phyloP scores from a whole-genome alignment of 2,797 vertebrate species.

The Trachurus trachurus region DNA sequence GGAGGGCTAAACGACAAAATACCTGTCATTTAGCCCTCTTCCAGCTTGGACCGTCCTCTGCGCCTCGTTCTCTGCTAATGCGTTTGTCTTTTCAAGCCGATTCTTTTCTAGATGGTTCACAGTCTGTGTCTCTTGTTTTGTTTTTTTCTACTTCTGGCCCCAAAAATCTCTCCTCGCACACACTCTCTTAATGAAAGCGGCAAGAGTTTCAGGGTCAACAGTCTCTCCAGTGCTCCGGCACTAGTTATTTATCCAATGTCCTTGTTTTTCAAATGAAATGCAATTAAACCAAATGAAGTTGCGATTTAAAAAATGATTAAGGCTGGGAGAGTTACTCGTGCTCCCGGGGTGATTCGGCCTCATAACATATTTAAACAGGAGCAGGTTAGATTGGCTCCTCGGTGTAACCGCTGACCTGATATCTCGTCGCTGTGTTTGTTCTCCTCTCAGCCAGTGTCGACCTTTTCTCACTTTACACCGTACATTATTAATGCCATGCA shows the following conservation, averaged over 20 bases:
- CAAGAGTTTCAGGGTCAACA: conserved; percentile 29
- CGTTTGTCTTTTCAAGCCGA: conserved; percentile 9
- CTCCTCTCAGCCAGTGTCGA: conserved; percentile 64
- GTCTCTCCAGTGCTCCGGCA: neutral
- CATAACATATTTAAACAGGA: conserved; percentile 27
- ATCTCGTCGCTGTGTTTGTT: conserved; percentile 54
- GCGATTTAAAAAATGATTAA: neutral
- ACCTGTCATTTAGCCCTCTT: conserved; percentile 20
- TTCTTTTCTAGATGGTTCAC: neutral
- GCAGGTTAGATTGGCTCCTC: conserved; percentile 8
- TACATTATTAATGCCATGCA: conserved; percentile 71
- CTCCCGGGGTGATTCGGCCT: conserved; percentile 2
- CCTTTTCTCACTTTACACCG: conserved; percentile 69
- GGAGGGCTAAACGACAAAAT: conserved; percentile 10
- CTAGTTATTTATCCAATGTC: neutral
- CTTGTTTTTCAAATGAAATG: conserved; percentile 18
- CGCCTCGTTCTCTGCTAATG: neutral
- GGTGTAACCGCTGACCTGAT: conserved; percentile 55
- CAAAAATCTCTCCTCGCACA: neutral
- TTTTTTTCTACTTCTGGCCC: conserved; percentile 8
- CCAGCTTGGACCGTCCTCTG: conserved; percentile 3
- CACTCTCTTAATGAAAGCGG: conserved; percentile 9
- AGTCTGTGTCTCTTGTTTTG: neutral
- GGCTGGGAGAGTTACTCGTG: neutral
- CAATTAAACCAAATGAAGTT: neutral